Evolutionary conservation across 1,140 invertebrate species (phyloP), one percentile per base, ranked within the genome.

Genomic region (Druon quercuslanigerum): DNA sequence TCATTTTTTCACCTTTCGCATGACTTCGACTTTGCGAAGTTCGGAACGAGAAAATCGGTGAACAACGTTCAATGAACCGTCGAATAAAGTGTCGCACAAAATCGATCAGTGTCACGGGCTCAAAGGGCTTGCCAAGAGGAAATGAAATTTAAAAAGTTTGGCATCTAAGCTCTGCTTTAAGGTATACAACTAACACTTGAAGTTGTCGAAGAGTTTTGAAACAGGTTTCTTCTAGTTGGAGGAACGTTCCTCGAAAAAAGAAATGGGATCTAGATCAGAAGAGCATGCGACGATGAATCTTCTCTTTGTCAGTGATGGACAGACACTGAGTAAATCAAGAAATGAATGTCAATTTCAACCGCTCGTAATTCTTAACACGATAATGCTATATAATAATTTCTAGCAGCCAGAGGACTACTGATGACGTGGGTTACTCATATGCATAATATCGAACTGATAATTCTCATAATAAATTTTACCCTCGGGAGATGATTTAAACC

Each of bases 331-430:
- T 66, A 40, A 66, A 66, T 66, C 60, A 66, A 66, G 60, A 66
- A 66, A 66, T 66, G 60, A 66, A 66, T 66, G 60, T 66, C 60
- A 66, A 66, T 66, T 66, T 66, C 25, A 66, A 66, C 60, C 33
- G 60, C 25, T 66, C 60, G 25, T 66, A 33, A 66, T 66, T 66
- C 60, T 66, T 66, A 66, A 66, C 60, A 66, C 25, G 25, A 66
- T 66, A 66, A 66, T 66, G 40, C 60, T 66, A 66, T 66, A 66
- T 16, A 66, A 66, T 66, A 66, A 66, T 46, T 66, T 66, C 33
- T 66, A 66, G 40, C 60, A 66, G 33, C 60, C 60, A 66, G 60
- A 66, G 60, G 60, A 66, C 60, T 66, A 14, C 25, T 66, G 60
- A 66, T 66, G 60, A 66, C 60, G 60, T 40, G 3, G 33, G 33